Evolutionary conservation across 2,888 invertebrate species (phyloP), one percentile per base, ranked within the genome.

Genomic region (Ophion costatus): DNA sequence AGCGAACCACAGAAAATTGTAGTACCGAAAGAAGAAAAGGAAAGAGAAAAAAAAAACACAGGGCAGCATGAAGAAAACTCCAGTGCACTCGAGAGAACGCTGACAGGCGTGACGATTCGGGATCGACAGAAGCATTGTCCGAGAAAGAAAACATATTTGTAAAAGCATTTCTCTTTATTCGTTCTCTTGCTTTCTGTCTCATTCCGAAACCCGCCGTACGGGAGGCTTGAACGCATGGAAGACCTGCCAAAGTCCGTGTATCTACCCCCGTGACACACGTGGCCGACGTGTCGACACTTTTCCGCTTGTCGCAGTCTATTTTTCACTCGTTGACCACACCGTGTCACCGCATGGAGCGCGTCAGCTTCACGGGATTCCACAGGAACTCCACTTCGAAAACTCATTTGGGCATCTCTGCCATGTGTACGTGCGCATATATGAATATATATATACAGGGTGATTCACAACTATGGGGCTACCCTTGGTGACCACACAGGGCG

Each of bases 91-190:
- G 80, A 42, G 66, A 66, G 24, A n/a, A 42, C 69, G 69, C 29
- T 81, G 80, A 81, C 80, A 81, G 80, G 59, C 80, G 22, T 61
- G 45, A 69, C 80, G 59, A 75, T 69, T 33, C 45, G 22, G 67
- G 75, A 75, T 69, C 69, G 80, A 81, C 80, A 51, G 45, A 29
- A n/a, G 51, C 63, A 75, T 75, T 81, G 80, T 81, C 33, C 45
- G 20, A 9, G 42, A 56, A 57, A 66, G 33, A 66, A 76, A 76
- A 76, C 38, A 76, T 56, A 66, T 56, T 66, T 56, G 63, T 20
- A 57, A 66, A 57, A 66, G 76, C 29, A 10, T 17, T 2, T 24
- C 63, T n/a, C 17, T 29, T 29, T 17, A 42, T 67, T 42, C 14
- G 3, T n/a, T 42, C 42, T 42, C 2, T 67, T 67, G 20, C 20